A percentile compares a stretch with the other conserved stretches of the same genome.
phyloP scores from a whole-genome alignment of 2,797 vertebrate species.

The Setipinna tenuifilis region DNA sequence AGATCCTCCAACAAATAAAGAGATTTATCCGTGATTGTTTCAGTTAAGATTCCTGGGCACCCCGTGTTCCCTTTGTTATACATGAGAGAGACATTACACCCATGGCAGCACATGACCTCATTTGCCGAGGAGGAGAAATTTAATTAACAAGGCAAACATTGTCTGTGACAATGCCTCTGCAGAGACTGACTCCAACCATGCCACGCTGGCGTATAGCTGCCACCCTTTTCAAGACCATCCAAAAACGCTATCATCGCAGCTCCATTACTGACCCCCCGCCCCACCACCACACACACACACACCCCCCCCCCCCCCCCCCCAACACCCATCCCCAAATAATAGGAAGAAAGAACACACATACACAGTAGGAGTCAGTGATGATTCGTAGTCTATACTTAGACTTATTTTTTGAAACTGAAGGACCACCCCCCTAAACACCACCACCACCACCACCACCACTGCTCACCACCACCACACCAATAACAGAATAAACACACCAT shows the following conservation, averaged over 20 bases:
- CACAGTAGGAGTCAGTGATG: not conserved
- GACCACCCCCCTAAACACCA: not conserved
- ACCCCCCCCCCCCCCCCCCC: not conserved
- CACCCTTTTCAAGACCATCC: conserved; percentile 69
- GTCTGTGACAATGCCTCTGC: conserved; percentile 77
- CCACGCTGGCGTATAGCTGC: conserved; percentile 66
- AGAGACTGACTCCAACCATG: conserved; percentile 61
- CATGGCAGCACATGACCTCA: conserved; percentile 80
- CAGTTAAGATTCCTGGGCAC: conserved; percentile 75
- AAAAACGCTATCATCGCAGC: conserved; percentile 69
- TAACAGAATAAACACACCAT: conserved; percentile 55
- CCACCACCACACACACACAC: conserved; percentile 42
- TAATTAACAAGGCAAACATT: conserved; percentile 85
- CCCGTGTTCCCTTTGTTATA: conserved; percentile 77
- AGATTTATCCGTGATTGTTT: conserved; percentile 76
- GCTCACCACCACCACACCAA: conserved; percentile 46
- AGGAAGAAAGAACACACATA: not conserved
- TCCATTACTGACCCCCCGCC: conserved; percentile 57
- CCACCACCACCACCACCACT: conserved; percentile 28
- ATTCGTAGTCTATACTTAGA: not conserved
- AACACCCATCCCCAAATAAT: not conserved
- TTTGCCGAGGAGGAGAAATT: conserved; percentile 82
- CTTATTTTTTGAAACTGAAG: conserved; percentile 1
- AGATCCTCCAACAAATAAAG: conserved; percentile 78
- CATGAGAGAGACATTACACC: conserved; percentile 83